phyloP scores from a whole-genome alignment of 1,140 invertebrate genomes.

The Radopholus similis region DNA sequence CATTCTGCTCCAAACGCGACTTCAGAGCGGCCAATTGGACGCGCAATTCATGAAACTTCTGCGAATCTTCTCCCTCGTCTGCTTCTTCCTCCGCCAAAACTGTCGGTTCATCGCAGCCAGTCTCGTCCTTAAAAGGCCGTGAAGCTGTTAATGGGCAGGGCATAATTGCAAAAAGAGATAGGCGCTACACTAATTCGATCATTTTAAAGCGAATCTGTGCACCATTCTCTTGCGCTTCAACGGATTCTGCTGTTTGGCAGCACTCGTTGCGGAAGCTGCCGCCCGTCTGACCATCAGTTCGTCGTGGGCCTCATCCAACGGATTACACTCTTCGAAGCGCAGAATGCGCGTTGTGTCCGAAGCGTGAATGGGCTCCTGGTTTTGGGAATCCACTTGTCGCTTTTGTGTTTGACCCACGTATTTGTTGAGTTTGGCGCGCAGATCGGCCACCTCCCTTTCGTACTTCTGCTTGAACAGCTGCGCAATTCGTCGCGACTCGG shows the following conservation, averaged over 20 bases:
- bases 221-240: conserved; percentile 23
- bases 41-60: background rate
- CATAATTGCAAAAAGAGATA: too few relatives aligned
- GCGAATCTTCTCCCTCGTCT: background rate
- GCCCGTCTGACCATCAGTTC: conserved; percentile 20
- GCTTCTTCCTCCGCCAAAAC: background rate
- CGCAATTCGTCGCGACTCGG: conserved; percentile 19
- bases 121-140: too few relatives aligned
- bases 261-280: background rate
- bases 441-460: conserved; percentile 13
- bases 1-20: background rate
- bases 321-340: conserved; percentile 19
- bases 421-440: conserved; percentile 18
- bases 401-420: conserved; percentile 11
- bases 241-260: conserved; percentile 4
- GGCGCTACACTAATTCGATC: background rate
- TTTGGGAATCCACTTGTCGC: background rate
- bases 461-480: conserved; percentile 28
- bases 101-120: too few relatives aligned
- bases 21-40: background rate
- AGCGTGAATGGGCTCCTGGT: background rate
- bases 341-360: conserved; percentile 27
- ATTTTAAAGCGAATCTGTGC: background rate
- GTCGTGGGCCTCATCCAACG: conserved; percentile 27
- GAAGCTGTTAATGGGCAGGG: too few relatives aligned